phyloP scores from a whole-genome alignment of 1,140 invertebrate species.

The Drosophila bocqueti region DNA sequence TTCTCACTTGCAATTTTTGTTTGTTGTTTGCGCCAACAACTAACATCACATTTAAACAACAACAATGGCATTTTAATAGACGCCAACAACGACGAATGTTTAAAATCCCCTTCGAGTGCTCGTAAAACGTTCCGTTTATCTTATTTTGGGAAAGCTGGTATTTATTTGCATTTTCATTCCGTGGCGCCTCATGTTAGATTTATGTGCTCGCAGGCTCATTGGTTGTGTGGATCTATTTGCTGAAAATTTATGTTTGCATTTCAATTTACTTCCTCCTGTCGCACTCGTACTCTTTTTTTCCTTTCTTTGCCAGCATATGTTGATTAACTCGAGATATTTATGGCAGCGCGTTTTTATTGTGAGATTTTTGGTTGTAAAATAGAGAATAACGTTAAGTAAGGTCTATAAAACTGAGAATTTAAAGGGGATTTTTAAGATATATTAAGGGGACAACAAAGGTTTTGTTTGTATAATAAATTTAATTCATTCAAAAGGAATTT shows the following conservation, averaged over 20 bases:
- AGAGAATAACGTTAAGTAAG: background rate
- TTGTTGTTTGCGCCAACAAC: conserved; percentile 13
- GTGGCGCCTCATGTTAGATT: conserved; percentile 59
- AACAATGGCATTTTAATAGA: conserved; percentile 60
- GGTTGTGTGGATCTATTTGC: conserved; percentile 32
- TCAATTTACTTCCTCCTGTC: conserved; percentile 56
- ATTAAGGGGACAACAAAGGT: background rate
- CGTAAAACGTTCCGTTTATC: conserved; percentile 74
- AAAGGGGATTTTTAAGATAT: background rate
- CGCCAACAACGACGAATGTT: conserved; percentile 42
- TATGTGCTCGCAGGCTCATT: conserved; percentile 37
- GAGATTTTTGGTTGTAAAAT: conserved; percentile 31
- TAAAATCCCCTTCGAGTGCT: conserved; percentile 70
- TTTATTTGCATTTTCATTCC: conserved; percentile 48
- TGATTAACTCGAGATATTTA: conserved; percentile 65
- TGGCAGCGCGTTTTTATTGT: conserved; percentile 9
- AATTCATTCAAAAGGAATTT: background rate
- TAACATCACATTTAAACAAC: conserved; percentile 10
- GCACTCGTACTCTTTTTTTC: background rate
- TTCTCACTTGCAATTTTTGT: conserved; percentile 16
- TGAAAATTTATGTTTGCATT: conserved; percentile 53
- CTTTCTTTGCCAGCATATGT: conserved; percentile 33
- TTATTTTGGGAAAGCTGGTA: conserved; percentile 22
- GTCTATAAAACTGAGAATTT: background rate
- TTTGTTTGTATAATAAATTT: background rate